phyloP scores from a whole-genome alignment of 2,888 invertebrate species.

The Spatulosminthurus flaviceps region DNA sequence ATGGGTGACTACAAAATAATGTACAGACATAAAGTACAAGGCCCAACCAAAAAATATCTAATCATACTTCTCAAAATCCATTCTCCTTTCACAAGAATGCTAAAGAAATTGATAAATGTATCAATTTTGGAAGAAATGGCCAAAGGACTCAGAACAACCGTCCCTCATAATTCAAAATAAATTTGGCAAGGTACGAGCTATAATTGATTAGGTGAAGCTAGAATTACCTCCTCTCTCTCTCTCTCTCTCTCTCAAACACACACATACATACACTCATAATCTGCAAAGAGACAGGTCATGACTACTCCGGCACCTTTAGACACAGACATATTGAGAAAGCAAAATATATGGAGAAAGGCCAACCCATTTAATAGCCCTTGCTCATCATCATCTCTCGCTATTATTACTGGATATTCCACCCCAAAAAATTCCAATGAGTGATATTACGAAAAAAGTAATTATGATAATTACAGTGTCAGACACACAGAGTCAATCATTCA shows the following conservation, averaged over 20 bases:
- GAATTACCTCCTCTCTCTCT: conserved; percentile 15
- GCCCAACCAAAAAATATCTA: too few relatives aligned
- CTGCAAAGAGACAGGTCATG: conserved; percentile 47
- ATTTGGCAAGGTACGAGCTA: conserved; percentile 32
- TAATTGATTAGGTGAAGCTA: conserved; percentile 28
- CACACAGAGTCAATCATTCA: conserved; percentile 48
- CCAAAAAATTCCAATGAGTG: neutral
- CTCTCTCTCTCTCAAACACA: too few relatives aligned
- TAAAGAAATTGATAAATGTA: too few relatives aligned
- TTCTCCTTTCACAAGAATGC: too few relatives aligned
- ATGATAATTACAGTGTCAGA: conserved; percentile 50
- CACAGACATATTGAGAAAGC: neutral
- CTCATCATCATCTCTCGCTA: conserved; percentile 26
- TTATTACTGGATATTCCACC: neutral
- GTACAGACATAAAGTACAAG: too few relatives aligned
- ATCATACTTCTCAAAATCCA: too few relatives aligned
- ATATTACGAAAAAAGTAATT: conserved; percentile 38
- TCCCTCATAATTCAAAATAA: conserved; percentile 18
- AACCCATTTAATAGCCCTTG: conserved; percentile 39
- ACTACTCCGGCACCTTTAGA: neutral
- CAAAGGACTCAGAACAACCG: neutral
- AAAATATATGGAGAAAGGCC: conserved; percentile 37
- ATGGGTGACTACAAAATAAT: too few relatives aligned
- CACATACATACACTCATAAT: too few relatives aligned
- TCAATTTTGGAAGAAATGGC: too few relatives aligned